Evolutionary conservation across 2,888 invertebrate species (phyloP).

Genomic region (Lampropteryx suffumata): DNA sequence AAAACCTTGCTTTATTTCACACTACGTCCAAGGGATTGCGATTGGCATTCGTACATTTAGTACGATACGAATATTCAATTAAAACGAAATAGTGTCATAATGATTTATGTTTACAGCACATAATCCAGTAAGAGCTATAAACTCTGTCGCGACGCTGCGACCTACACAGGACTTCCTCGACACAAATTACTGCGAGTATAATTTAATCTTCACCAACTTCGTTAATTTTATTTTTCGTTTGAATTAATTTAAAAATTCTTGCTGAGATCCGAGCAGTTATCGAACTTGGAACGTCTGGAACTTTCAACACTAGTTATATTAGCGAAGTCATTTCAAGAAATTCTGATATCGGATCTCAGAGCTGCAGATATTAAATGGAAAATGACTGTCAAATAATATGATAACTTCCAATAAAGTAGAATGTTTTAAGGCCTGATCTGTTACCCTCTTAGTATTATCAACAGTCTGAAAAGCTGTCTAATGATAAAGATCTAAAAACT

Average conservation of each 20-base stretch:
- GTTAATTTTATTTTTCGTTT: slow-evolving; percentile 79
- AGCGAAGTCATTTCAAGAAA: slow-evolving; percentile 63
- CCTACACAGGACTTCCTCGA: slow-evolving; percentile 68
- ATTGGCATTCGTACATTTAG: not conserved
- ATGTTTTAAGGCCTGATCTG: not conserved
- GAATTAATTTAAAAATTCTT: slow-evolving; percentile 80
- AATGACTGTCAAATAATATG: slow-evolving; percentile 15
- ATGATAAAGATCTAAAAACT: too few relatives aligned
- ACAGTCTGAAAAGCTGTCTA: too few relatives aligned
- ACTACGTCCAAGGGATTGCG: too few relatives aligned
- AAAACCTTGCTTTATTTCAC: too few relatives aligned
- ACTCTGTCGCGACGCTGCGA: slow-evolving; percentile 30
- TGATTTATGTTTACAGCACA: slow-evolving; percentile 22
- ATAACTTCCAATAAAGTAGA: slow-evolving; percentile 4
- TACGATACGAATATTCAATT: slow-evolving; percentile 4
- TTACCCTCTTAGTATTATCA: too few relatives aligned
- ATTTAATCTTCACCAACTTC: slow-evolving; percentile 74
- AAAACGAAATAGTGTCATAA: slow-evolving; percentile 11
- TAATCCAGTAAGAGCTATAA: slow-evolving; percentile 26
- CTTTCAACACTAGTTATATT: slow-evolving; percentile 74
- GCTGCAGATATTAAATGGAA: slow-evolving; percentile 31
- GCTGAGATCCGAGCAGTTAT: slow-evolving; percentile 72
- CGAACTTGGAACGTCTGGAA: slow-evolving; percentile 68
- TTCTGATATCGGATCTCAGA: slow-evolving; percentile 53
- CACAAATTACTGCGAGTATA: slow-evolving; percentile 74